Conservation (phyloP, 23 tunicate species). For the Corella eumyota region DNA sequence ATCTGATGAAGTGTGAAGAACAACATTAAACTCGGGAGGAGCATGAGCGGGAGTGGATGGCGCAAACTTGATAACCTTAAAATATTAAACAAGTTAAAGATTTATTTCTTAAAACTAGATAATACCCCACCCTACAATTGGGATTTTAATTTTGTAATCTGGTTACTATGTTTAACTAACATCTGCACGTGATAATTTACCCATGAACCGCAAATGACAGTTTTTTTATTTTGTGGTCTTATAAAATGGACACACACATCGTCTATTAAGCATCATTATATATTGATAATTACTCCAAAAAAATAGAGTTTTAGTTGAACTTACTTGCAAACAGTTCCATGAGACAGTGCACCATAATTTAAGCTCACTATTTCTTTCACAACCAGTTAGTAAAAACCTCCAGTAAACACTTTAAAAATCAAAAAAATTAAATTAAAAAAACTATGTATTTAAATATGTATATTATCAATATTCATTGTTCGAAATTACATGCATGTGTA, state of each 20-base stretch:
- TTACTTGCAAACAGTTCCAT: constrained; percentile 79
- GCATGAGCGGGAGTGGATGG: constrained; percentile 53
- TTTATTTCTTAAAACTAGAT: too few relatives aligned
- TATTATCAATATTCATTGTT: background rate
- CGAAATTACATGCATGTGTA: background rate
- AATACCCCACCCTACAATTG: too few relatives aligned
- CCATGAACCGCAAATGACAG: too few relatives aligned
- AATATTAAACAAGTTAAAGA: background rate
- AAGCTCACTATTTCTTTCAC: constrained; percentile 59
- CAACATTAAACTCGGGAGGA: constrained; percentile 54
- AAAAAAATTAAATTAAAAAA: background rate
- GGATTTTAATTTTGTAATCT: too few relatives aligned
- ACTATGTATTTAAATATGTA: too few relatives aligned
- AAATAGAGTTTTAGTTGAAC: too few relatives aligned
- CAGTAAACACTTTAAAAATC: constrained; percentile 40
- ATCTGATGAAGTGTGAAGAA: constrained; percentile 39
- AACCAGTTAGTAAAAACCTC: constrained; percentile 77
- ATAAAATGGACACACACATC: too few relatives aligned
- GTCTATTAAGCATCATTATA: too few relatives aligned
- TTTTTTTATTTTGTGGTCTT: too few relatives aligned
- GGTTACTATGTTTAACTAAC: too few relatives aligned
- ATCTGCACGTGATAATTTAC: too few relatives aligned
- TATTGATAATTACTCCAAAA: too few relatives aligned
- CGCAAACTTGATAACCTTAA: constrained; percentile 25
- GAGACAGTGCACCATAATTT: constrained; percentile 74